A percentile compares a stretch with the other conserved stretches of the same genome.
These are phyloP conservation scores for Ceyx cyanopectus DNA, from an alignment of 2,113 vertebrate species.

Conservation along the genomic window DNA sequence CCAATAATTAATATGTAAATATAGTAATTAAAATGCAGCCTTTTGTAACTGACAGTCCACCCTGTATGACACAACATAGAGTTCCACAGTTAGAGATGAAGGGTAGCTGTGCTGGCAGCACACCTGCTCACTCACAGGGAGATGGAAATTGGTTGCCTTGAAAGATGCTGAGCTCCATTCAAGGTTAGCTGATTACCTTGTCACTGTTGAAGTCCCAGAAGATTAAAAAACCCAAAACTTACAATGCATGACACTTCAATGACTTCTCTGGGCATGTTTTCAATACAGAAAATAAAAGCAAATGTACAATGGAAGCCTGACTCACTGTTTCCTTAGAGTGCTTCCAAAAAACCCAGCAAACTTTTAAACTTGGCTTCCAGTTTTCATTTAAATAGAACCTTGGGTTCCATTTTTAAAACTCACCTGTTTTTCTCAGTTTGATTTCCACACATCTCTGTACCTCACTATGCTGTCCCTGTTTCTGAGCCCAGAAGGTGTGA, in stretches of 20 bases:
- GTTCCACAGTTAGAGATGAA: background rate
- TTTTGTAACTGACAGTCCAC: background rate
- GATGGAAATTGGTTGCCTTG: background rate
- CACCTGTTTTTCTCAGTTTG: background rate
- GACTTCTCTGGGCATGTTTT: background rate
- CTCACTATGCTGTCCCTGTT: rapidly evolving
- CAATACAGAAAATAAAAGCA: background rate
- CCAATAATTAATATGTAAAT: background rate
- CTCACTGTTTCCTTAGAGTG: background rate
- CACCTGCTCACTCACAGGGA: background rate
- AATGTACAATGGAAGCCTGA: background rate
- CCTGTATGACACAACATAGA: background rate
- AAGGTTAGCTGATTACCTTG: background rate
- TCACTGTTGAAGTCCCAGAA: background rate
- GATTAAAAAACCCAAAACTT: background rate
- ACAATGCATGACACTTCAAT: background rate
- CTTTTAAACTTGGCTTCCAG: background rate
- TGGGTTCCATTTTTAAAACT: background rate
- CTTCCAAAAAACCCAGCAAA: background rate
- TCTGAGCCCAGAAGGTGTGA: background rate
- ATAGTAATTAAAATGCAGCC: background rate
- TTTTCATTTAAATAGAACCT: background rate
- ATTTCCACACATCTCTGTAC: background rate
- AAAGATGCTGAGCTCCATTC: background rate
- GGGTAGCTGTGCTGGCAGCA: background rate